Base-by-base conservation (phyloP, 1,140 invertebrate species). In the Anagrus nilaparvatae region DNA sequence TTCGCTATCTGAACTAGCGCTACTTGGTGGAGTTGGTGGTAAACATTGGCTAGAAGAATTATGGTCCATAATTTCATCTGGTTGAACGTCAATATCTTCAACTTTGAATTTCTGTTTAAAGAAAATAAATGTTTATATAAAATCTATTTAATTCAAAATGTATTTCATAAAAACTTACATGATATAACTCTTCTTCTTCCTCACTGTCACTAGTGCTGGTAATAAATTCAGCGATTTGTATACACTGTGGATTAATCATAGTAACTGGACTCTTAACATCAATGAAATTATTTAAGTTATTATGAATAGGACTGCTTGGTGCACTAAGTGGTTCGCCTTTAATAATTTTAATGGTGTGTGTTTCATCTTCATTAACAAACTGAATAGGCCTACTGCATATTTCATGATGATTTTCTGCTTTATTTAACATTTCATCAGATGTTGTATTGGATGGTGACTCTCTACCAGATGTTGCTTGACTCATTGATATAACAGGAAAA, bases 1-100 rank as follows among this genome's bases (percentile, higher is more conserved):
- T 60, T 85, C 81, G 58, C 88, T 90, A 55, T 88, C 89, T 56
- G 91, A 90, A 59, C 87, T 91, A 46, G 83, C 82, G 45, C 83
- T 82, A 37, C 86, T 91, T 8, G 90, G 88, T n/a, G 89, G 87
- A 35, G 88, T 92, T 10, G 88, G 84, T 2, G 88, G 89, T 38
- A 93, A 66, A 37, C 78, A 73, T 38, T 64, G 54, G 24, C 55
- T 54, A 12, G 52, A 54, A 5, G 49, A 44, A 14, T 48, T 49
- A 14, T 50, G 43, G 23, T 46, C 50, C 10, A 44, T 45, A 9
- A 47, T 54, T 4, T 55, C 53, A 13, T 44, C 55, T 4, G 52
- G 47, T 0, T 40, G 43, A 14, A 54, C 23, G 2, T 50, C 54
- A 18, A 58, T 54, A 3, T 61, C 57, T 10, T 63, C 61, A 0